Percentiles rank a stretch among this genome's conserved stretches.
Conservation (phyloP, 1,140 invertebrate genomes). For the Sesamia nonagrioides region DNA sequence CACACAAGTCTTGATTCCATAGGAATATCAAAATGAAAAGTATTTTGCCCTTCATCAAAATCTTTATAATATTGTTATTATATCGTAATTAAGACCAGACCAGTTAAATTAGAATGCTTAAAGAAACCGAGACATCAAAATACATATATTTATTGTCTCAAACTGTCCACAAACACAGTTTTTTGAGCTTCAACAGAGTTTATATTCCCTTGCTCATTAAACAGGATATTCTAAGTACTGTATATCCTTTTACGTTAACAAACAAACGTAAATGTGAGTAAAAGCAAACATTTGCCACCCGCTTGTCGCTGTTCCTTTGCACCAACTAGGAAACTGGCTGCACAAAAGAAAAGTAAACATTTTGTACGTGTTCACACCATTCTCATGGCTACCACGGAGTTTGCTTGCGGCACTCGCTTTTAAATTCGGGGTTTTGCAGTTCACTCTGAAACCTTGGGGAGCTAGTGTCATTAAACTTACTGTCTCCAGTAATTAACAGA, state of each 20-base stretch:
- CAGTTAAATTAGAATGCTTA: too few species aligned
- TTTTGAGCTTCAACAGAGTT: background rate
- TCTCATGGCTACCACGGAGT: constrained; percentile 56
- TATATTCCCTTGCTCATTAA: background rate
- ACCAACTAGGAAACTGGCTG: constrained; percentile 45
- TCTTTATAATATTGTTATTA: too few species aligned
- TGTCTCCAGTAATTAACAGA: constrained; percentile 40
- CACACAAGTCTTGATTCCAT: too few species aligned
- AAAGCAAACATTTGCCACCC: constrained; percentile 13
- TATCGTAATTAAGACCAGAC: too few species aligned
- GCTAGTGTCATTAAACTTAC: constrained; percentile 45
- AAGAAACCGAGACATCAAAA: background rate
- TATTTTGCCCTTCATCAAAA: too few species aligned
- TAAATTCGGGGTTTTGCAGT: constrained; percentile 49
- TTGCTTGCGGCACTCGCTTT: constrained; percentile 49
- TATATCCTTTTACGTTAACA: constrained; percentile 30
- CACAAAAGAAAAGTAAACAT: constrained; percentile 62
- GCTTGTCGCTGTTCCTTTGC: constrained; percentile 36
- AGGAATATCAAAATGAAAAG: too few species aligned
- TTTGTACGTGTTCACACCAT: constrained; percentile 60
- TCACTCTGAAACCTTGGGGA: constrained; percentile 3
- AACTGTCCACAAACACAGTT: background rate
- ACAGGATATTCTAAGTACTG: constrained; percentile 15
- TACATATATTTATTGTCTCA: too few species aligned
- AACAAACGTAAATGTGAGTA: constrained; percentile 34